Evolutionary conservation across 1,140 invertebrate genomes (phyloP).

Genomic region (Bombus ignitus): DNA sequence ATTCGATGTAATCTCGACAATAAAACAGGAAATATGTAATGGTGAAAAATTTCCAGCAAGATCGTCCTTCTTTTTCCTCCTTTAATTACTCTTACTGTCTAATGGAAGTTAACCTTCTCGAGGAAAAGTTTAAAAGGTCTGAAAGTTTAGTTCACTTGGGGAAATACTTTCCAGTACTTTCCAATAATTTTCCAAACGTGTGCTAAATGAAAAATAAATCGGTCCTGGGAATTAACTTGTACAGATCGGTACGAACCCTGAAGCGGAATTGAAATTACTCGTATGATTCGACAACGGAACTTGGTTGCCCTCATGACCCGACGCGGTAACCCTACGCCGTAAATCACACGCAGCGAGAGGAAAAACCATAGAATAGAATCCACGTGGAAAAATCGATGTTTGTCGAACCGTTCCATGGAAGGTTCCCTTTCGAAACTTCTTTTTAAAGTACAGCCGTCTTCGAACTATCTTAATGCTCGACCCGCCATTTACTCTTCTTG

Average conservation of each 20-base stretch:
- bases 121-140: neutral
- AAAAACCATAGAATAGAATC: constrained; percentile 13
- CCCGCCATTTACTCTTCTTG: neutral
- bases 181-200: neutral
- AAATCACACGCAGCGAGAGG: neutral
- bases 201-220: constrained; percentile 37
- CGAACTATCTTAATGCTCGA: neutral
- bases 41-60: too few species aligned
- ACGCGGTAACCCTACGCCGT: neutral
- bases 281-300: neutral
- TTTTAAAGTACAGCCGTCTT: neutral
- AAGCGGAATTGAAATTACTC: constrained; percentile 14
- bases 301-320: neutral
- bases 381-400: neutral
- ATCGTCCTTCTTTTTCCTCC: too few species aligned
- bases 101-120: neutral
- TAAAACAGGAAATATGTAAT: neutral
- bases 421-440: neutral
- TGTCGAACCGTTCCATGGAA: neutral
- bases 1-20: neutral
- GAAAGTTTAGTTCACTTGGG: neutral
- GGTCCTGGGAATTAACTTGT: constrained; percentile 25
- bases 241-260: neutral
- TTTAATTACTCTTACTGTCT: neutral
- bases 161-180: neutral